Evolutionary conservation across 2,113 vertebrate species (phyloP).

Genomic region (Microcebus murinus): DNA sequence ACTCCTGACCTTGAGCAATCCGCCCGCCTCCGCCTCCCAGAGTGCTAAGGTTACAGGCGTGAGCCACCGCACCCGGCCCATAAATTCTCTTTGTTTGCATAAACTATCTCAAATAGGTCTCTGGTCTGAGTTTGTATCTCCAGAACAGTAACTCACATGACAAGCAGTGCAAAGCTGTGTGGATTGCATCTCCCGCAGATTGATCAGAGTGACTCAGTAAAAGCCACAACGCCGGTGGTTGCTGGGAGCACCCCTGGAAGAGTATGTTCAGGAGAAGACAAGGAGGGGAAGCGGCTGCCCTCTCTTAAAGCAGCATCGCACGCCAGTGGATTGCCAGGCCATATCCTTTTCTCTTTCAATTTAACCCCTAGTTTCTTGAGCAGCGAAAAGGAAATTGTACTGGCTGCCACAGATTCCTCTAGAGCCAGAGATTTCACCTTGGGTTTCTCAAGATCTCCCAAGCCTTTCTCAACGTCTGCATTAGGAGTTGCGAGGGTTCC

Average conservation of each 20-base stretch:
- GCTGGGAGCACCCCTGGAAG: background rate
- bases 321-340: background rate
- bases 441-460: background rate
- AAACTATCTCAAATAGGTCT: background rate
- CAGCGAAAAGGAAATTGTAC: background rate
- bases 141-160: background rate
- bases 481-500: background rate
- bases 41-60: too few species aligned
- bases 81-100: background rate
- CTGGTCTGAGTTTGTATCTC: background rate
- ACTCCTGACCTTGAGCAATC: too few species aligned
- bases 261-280: background rate
- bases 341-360: background rate
- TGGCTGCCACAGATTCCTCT: background rate
- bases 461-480: background rate
- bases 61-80: too few species aligned
- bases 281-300: background rate
- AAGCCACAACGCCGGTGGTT: background rate
- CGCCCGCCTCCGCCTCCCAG: too few species aligned
- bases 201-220: background rate
- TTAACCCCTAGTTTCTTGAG: background rate
- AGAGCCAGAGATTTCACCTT: background rate
- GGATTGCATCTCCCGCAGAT: background rate
- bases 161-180: background rate
- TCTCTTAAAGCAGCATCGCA: background rate